phyloP scores from a whole-genome alignment of 2,113 vertebrate species.

The Willisornis vidua region DNA sequence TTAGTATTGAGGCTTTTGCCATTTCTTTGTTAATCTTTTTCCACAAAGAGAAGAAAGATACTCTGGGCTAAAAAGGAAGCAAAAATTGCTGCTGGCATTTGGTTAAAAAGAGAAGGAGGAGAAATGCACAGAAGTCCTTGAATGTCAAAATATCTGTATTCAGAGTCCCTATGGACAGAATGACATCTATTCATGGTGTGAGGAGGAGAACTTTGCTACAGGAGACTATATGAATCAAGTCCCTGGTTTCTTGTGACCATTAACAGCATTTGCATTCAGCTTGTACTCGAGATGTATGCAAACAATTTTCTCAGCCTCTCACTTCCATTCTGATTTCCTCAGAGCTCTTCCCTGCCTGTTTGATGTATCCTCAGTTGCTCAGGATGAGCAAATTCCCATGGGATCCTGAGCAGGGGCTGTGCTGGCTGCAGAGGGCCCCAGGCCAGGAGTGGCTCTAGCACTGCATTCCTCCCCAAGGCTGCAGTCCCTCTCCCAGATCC shows the following conservation, averaged over 20 bases:
- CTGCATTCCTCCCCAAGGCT: neutral
- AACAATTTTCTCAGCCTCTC: neutral
- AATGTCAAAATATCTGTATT: neutral
- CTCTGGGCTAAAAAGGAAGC: conserved; percentile 7
- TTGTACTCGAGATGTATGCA: neutral
- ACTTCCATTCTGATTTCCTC: neutral
- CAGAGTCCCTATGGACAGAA: neutral
- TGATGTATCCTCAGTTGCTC: neutral
- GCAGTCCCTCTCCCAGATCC: neutral
- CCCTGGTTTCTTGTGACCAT: neutral
- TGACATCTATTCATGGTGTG: neutral
- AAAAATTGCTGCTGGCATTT: conserved; percentile 31
- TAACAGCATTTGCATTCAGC: neutral
- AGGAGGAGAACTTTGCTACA: neutral
- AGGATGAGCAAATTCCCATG: neutral
- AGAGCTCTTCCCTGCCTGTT: neutral
- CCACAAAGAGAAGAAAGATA: neutral
- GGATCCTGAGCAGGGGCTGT: neutral
- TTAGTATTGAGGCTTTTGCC: neutral
- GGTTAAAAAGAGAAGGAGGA: conserved; percentile 8
- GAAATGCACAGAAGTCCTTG: neutral
- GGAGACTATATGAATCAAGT: neutral
- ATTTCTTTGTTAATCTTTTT: neutral
- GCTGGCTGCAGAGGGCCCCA: neutral
- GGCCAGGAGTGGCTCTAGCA: neutral